Conservation (phyloP, 2,113 vertebrate genomes). For the Engraulis encrasicolus region DNA sequence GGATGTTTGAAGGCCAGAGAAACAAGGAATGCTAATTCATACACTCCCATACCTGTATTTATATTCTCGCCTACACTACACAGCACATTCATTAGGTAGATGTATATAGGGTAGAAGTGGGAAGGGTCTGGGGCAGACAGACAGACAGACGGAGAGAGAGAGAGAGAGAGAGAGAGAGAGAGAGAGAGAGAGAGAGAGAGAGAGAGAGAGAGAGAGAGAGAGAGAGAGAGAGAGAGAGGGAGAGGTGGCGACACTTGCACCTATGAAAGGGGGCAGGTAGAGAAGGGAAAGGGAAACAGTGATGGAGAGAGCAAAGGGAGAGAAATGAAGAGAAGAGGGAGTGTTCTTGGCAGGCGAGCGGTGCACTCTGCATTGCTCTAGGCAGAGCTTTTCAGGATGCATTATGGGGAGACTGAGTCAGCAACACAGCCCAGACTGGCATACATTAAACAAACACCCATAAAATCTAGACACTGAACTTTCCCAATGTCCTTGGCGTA, state of each 20-base stretch:
- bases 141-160: neutral
- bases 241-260: too few relatives aligned
- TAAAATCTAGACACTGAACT: neutral
- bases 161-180: neutral
- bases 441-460: neutral
- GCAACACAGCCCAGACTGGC: neutral
- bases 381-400: neutral
- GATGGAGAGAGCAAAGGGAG: too few relatives aligned
- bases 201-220: neutral
- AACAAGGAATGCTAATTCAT: neutral
- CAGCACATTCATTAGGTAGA: neutral
- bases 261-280: too few relatives aligned
- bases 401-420: neutral
- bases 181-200: neutral
- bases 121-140: neutral
- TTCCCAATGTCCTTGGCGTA: neutral
- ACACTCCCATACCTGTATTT: neutral
- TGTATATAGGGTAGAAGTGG: neutral
- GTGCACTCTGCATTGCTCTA: neutral
- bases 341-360: neutral
- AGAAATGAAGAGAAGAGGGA: too few relatives aligned
- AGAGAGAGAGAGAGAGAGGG: neutral
- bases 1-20: neutral
- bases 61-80: neutral
- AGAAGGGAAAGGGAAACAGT: too few relatives aligned